phyloP scores from a whole-genome alignment of 2,888 invertebrate genomes.

The Dynastes tityus region DNA sequence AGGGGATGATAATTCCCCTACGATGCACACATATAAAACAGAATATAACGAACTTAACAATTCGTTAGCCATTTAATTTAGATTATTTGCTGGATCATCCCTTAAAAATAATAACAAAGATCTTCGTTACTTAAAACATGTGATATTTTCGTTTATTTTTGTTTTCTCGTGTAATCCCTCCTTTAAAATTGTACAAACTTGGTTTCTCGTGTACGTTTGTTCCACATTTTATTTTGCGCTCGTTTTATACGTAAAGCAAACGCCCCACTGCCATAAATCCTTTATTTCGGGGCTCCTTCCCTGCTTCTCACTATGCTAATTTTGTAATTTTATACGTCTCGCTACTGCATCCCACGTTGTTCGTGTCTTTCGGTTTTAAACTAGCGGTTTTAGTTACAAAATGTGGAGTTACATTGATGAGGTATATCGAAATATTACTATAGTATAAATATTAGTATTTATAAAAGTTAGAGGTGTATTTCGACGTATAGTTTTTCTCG shows the following conservation, averaged over 20 bases:
- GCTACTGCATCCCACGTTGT: neutral
- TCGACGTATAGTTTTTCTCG: conserved; percentile 11
- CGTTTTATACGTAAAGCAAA: neutral
- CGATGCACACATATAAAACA: no score
- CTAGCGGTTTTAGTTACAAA: neutral
- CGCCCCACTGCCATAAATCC: conserved; percentile 33
- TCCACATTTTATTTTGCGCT: neutral
- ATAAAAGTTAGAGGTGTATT: neutral
- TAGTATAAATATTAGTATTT: conserved; percentile 9
- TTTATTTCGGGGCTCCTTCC: neutral
- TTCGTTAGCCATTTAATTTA: no score
- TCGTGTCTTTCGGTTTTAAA: neutral
- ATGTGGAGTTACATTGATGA: no score
- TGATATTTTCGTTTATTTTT: conserved; percentile 33
- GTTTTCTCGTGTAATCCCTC: neutral
- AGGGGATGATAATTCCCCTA: no score
- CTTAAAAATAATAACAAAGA: neutral
- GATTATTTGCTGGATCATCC: conserved; percentile 14
- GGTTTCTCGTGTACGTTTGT: neutral
- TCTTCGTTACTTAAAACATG: conserved; percentile 40
- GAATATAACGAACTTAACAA: no score
- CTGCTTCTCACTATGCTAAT: neutral
- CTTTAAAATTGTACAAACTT: neutral
- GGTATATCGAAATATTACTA: neutral
- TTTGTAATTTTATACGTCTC: neutral